Evolutionary conservation across 2,797 vertebrate species (phyloP).

Genomic region (Cyprinella venusta): DNA sequence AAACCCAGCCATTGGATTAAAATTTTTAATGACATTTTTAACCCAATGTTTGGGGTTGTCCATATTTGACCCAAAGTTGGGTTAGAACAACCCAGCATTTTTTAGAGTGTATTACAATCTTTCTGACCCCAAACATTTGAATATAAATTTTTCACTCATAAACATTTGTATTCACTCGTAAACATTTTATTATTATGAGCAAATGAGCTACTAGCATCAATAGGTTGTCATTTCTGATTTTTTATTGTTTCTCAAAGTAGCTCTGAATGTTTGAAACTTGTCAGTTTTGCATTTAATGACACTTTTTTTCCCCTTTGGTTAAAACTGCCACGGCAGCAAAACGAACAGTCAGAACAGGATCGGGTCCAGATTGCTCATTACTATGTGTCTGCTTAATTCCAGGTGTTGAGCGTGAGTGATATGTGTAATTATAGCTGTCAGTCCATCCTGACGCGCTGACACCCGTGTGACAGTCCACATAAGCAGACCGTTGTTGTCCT

Average conservation of each 20-base stretch:
- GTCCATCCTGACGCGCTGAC: constrained; percentile 54
- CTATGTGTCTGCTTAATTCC: constrained; percentile 59
- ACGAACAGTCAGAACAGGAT: constrained; percentile 55
- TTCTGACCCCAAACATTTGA: neutral
- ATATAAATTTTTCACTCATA: neutral
- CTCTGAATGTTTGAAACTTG: constrained; percentile 47
- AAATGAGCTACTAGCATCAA: constrained; percentile 55
- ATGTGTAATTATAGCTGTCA: constrained; percentile 65
- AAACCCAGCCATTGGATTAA: no score
- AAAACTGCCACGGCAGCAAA: constrained; percentile 45
- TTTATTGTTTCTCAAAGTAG: constrained; percentile 38
- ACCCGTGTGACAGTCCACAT: constrained; percentile 53
- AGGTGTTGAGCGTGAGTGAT: constrained; percentile 52
- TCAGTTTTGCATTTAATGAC: constrained; percentile 52
- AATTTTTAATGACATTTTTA: no score
- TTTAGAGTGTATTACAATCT: neutral
- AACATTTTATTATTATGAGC: constrained; percentile 39
- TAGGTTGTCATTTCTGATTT: constrained; percentile 1
- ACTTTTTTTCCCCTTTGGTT: constrained; percentile 25
- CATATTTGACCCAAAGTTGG: no score
- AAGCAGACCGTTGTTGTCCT: constrained; percentile 44
- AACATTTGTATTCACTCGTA: neutral
- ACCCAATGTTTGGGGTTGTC: no score
- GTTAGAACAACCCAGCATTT: no score
- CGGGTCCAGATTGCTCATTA: constrained; percentile 50